phyloP scores from a whole-genome alignment of 1,140 invertebrate species.

The Fopius arisanus region DNA sequence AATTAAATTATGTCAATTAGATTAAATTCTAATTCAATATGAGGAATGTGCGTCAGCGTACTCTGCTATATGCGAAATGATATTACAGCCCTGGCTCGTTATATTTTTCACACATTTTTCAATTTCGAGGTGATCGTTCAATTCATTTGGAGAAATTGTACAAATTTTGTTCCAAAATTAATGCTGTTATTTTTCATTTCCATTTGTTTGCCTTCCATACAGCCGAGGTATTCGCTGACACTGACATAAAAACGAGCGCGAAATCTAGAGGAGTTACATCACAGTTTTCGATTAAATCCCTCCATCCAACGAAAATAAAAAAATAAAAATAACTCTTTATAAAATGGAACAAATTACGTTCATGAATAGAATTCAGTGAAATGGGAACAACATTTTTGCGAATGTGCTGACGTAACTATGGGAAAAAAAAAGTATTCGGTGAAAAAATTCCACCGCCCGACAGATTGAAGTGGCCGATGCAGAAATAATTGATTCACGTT shows the following conservation, averaged over 20 bases:
- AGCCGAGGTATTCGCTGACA: not conserved
- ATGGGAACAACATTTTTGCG: not conserved
- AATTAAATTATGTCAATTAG: constrained; percentile 9
- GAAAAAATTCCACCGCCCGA: not conserved
- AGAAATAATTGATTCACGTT: constrained; percentile 12
- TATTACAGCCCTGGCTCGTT: not conserved
- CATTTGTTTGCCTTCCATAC: not conserved
- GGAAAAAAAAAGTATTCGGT: not conserved
- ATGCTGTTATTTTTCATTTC: too few relatives aligned
- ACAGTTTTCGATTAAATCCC: not conserved
- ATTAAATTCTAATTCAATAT: constrained; percentile 12
- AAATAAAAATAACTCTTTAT: not conserved
- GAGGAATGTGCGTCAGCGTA: not conserved
- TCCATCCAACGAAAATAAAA: not conserved
- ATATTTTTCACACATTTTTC: not conserved
- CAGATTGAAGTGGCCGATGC: constrained; percentile 5
- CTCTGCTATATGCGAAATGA: not conserved
- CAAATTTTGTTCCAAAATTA: too few relatives aligned
- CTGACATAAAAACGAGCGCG: not conserved
- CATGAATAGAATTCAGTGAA: not conserved
- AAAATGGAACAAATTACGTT: not conserved
- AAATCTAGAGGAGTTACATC: not conserved
- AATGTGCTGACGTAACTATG: not conserved
- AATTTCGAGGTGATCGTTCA: too few relatives aligned
- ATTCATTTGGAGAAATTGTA: too few relatives aligned